Conservation (phyloP, 2,113 vertebrate species). For the Collichthys lucidus region DNA sequence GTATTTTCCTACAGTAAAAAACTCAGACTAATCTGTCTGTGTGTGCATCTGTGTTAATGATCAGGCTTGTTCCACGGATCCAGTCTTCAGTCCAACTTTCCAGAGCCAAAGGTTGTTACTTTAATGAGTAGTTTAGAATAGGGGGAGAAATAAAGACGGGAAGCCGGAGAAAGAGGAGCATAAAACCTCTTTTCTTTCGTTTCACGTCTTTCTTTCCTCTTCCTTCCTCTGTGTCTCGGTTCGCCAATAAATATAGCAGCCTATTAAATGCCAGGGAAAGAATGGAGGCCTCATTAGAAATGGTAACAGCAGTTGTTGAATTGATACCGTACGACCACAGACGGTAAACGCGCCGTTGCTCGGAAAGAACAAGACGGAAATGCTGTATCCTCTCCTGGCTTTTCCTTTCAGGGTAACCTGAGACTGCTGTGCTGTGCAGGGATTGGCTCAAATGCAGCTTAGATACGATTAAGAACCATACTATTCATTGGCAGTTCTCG, state of each 20-base stretch:
- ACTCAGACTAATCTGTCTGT: neutral
- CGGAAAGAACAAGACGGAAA: conserved; percentile 49
- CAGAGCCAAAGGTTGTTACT: conserved; percentile 44
- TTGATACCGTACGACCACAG: conserved; percentile 37
- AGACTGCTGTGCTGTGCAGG: conserved; percentile 32
- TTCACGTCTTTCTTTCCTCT: conserved; percentile 22
- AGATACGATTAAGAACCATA: conserved; percentile 20
- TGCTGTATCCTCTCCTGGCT: conserved; percentile 48
- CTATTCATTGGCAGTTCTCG: conserved; percentile 3
- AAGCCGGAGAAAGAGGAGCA: neutral
- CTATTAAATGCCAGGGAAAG: conserved; percentile 48
- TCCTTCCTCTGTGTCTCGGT: conserved; percentile 13
- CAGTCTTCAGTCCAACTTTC: conserved; percentile 7
- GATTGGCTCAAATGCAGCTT: conserved; percentile 35
- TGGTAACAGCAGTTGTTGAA: conserved; percentile 42
- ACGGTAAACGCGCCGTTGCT: conserved; percentile 37
- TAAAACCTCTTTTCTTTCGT: conserved; percentile 40
- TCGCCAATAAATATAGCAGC: conserved; percentile 51
- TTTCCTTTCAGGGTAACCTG: conserved; percentile 64
- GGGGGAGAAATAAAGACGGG: conserved; percentile 8
- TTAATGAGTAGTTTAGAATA: conserved; percentile 35
- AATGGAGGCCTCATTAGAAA: conserved; percentile 52
- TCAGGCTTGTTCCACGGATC: neutral
- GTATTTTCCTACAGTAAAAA: neutral
- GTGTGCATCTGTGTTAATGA: neutral